These are phyloP conservation scores for Montipora foliosa DNA, from an alignment of 64 coral and sea anemone genomes.

Conservation along the genomic window DNA sequence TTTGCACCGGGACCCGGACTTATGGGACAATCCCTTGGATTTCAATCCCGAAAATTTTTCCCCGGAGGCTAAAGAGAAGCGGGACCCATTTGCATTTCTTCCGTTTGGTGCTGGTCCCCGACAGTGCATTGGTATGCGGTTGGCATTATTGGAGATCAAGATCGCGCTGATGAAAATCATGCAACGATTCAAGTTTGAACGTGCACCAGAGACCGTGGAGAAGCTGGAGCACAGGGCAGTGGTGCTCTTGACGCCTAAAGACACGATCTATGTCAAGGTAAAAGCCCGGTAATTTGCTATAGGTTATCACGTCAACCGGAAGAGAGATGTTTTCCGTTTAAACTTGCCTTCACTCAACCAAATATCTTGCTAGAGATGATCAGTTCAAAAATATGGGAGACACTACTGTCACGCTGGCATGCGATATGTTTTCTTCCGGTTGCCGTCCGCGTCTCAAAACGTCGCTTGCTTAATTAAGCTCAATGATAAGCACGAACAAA, in stretches of 20 bases:
- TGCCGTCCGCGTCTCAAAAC: too few relatives aligned
- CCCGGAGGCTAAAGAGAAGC: conserved; percentile 68
- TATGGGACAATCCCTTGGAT: conserved; percentile 77
- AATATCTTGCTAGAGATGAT: too few relatives aligned
- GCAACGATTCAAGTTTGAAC: conserved; percentile 75
- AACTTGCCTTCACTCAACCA: not conserved
- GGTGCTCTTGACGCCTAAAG: conserved; percentile 55
- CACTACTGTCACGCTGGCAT: too few relatives aligned
- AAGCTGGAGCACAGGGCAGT: conserved; percentile 67
- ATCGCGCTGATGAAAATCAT: conserved; percentile 60
- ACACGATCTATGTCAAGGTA: conserved; percentile 69
- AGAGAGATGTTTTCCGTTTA: not conserved
- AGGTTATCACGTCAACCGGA: not conserved
- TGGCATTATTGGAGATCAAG: conserved; percentile 83
- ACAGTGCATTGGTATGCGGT: conserved; percentile 83
- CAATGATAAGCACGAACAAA: too few relatives aligned
- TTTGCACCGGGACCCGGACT: conserved; percentile 82
- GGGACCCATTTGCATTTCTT: conserved; percentile 77
- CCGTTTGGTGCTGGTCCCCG: conserved; percentile 85
- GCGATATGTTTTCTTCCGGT: too few relatives aligned
- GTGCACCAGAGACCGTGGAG: conserved; percentile 61
- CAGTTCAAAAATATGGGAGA: too few relatives aligned
- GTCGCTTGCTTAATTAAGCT: too few relatives aligned
- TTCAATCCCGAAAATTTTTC: conserved; percentile 86
- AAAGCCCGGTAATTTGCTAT: conserved; percentile 43